These are phyloP conservation scores for Chrysolophus pictus DNA, from an alignment of 2,797 vertebrate genomes.

Conservation along the genomic window DNA sequence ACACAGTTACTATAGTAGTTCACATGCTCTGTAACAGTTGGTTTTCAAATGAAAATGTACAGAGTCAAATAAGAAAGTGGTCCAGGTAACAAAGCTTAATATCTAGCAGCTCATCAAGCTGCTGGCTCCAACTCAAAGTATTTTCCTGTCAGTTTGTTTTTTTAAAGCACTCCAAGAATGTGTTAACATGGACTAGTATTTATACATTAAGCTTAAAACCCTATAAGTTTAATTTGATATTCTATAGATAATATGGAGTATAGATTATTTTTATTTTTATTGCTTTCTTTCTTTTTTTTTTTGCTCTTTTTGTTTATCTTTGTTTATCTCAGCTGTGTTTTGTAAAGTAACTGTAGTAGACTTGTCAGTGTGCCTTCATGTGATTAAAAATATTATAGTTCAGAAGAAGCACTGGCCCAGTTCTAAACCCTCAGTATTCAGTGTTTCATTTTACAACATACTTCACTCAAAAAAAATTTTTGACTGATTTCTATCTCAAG, in stretches of 20 bases:
- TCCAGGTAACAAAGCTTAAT: conserved; percentile 56
- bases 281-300: too few relatives aligned
- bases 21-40: conserved; percentile 75
- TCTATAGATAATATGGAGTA: background rate
- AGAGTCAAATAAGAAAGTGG: conserved; percentile 68
- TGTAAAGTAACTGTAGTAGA: background rate
- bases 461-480: background rate
- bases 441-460: background rate
- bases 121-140: conserved; percentile 46
- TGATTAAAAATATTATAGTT: background rate
- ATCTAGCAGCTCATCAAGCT: conserved; percentile 43
- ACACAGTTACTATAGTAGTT: conserved; percentile 59
- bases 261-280: background rate
- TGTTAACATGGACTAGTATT: background rate
- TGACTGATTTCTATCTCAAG: background rate
- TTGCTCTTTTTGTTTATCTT: background rate
- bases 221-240: background rate
- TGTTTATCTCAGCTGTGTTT: background rate
- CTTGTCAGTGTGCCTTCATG: background rate
- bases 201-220: background rate
- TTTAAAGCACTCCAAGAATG: background rate
- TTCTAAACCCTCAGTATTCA: background rate
- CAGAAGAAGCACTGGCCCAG: background rate
- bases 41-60: conserved; percentile 70
- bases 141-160: background rate